Evolutionary conservation across 1,140 invertebrate genomes (phyloP), one percentile per base, ranked within the genome.

Genomic region (Drosophila sp.): DNA sequence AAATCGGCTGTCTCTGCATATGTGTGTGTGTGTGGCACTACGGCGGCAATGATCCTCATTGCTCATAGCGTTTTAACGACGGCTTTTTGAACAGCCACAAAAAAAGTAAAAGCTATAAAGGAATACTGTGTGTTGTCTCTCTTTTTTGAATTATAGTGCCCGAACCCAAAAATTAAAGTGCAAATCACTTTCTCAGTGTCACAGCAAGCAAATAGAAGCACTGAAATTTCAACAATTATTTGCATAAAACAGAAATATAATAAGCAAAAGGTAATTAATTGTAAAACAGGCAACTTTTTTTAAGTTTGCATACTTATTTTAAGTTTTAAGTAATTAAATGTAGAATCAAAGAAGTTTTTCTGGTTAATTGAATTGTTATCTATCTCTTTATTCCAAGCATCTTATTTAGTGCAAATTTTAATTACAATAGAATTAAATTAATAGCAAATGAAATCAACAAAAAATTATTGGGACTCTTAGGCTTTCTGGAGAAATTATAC

Each of bases 31-130:
- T 25, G 35, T 8, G 44, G 44, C 44, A 47, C 33, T 38, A 4
- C 30, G 2, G 0, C 23, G 44, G 44, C 44, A 25, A 50, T 50
- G 44, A 50, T 50, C 44, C 44, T 50, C 44, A 27, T 27, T 50
- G 44, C 44, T 11, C 10, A 23, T 25, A 47, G 44, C 44, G 44
- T 47, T 47, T 50, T 50, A 50, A 27, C 44, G 44, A 50, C 44
- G 44, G 44, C 44, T 50, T 50, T 27, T 50, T 50, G 7, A 50
- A 50, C 17, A 25, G 44, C 44, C 44, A 27, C 44, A 17, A 47
- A 25, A 47, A 47, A 25, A 1, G n/a, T 5, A 7, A 50, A 10
- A 27, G 27, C 5, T 0, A 44, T 23, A 44, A 27, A 50, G 23
- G 44, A 47, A 47, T 47, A 7, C 6, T 50, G 44, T 50, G 44